Conservation (phyloP, 2,797 vertebrate genomes). For the Falco naumanni region DNA sequence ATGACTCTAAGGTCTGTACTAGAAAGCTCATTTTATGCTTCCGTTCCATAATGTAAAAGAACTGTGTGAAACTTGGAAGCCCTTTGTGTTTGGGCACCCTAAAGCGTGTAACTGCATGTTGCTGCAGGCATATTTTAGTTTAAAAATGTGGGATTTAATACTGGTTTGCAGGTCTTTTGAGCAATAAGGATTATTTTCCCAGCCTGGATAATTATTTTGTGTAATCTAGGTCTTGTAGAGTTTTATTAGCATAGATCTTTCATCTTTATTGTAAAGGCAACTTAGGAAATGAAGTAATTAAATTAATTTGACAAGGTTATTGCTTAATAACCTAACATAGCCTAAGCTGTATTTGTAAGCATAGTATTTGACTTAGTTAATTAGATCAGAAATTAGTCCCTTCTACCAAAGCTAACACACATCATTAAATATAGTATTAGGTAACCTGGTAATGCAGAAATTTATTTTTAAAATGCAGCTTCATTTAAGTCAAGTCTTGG, state of each 20-base stretch:
- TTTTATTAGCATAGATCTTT: neutral
- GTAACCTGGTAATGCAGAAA: neutral
- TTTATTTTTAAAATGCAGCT: neutral
- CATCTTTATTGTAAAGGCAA: neutral
- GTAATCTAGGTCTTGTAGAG: neutral
- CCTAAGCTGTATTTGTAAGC: neutral
- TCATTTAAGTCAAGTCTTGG: neutral
- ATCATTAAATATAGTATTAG: neutral
- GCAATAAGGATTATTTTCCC: neutral
- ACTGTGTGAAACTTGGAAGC: neutral
- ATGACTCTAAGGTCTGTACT: slow-evolving; percentile 32
- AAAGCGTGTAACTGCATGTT: neutral
- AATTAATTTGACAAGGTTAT: neutral
- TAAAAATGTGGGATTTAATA: neutral
- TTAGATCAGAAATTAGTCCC: neutral
- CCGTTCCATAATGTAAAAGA: neutral
- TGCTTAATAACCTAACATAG: neutral
- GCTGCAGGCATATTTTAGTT: neutral
- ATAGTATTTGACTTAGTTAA: neutral
- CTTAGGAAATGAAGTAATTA: neutral
- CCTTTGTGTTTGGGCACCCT: neutral
- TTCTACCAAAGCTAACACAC: neutral
- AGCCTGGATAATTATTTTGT: neutral
- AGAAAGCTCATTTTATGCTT: neutral
- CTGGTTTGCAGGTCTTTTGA: neutral